phyloP scores from a whole-genome alignment of 2,113 vertebrate genomes.

The Megatriorchis doriae region DNA sequence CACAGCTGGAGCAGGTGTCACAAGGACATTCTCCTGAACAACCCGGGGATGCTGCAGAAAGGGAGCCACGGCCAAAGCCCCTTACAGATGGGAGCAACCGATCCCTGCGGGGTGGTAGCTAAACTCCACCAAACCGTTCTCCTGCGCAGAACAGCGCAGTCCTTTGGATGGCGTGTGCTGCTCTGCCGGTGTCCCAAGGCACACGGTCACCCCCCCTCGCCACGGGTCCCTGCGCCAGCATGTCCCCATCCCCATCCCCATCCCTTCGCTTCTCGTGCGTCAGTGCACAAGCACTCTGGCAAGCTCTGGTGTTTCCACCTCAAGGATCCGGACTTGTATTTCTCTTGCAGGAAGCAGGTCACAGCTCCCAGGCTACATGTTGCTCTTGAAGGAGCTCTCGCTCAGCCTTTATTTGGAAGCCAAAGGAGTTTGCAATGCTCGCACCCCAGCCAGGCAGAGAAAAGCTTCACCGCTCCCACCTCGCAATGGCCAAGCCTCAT shows the following conservation, averaged over 20 bases:
- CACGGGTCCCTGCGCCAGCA: rapidly evolving
- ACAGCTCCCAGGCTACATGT: no score
- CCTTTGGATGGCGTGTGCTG: rapidly evolving
- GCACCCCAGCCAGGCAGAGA: no score
- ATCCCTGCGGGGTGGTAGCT: background rate
- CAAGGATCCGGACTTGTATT: no score
- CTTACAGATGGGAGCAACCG: rapidly evolving
- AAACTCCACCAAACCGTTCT: background rate
- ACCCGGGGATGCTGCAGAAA: background rate
- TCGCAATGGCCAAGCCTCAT: no score
- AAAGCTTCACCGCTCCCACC: no score
- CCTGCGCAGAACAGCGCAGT: rapidly evolving
- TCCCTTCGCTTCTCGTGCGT: rapidly evolving
- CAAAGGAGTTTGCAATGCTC: no score
- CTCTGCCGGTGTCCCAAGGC: rapidly evolving
- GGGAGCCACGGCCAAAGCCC: background rate
- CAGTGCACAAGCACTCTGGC: rapidly evolving
- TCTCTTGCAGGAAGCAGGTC: no score
- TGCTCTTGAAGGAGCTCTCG: no score
- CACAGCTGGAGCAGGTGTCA: background rate
- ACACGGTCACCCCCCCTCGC: rapidly evolving
- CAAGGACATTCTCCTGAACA: background rate
- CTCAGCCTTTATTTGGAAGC: no score
- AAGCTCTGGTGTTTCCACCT: no score
- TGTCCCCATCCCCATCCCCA: no score